Evolutionary conservation across 2,113 vertebrate species (phyloP), one percentile per base, ranked within the genome.

Genomic region (Grammomys surdaster): DNA sequence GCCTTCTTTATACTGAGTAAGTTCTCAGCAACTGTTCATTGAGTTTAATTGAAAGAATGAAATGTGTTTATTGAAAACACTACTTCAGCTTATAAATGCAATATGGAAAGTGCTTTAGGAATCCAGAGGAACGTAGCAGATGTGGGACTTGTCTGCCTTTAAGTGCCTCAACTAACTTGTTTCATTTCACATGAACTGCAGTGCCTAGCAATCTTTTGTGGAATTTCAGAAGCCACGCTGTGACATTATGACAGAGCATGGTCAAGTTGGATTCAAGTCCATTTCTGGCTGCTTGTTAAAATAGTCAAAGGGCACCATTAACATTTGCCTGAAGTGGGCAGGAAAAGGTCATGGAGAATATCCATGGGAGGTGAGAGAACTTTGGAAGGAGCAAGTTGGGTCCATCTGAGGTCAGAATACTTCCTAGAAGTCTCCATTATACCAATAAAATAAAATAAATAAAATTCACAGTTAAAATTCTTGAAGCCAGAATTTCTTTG

Each of bases 171-270:
- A n/a, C 85, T 77, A 78, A 96, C 24, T 67, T 51, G 46, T 93
- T 96, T 95, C 95, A 69, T 93, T 96, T 95, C 95, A 69, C 95
- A 63, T 73, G 90, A 95, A 97, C 73, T 80, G 40, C 31, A 54
- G 75, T 77, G 56, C 70, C 87, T 63, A 70, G 84, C 92, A 73
- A 69, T 73, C 91, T 82, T 90, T 96, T 96, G 94, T 94, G 96
- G 97, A 97, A 92, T 65, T 81, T 80, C 94, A 90, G 88, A 98
- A 98, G 88, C 96, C 96, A 89, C 65, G 58, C 95, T 92, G 31
- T 89, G 70, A 90, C 84, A 65, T 72, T 96, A 0, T 0, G 4
- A 96, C 93, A 97, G 96, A 93, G 65, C 86, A n/a, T 89, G 80
- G 69, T 54, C 89, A 86, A 95, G 93, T 69, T 96, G 33, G 77